phyloP scores from a whole-genome alignment of 2,113 vertebrate species.

The Lepus timidus region DNA sequence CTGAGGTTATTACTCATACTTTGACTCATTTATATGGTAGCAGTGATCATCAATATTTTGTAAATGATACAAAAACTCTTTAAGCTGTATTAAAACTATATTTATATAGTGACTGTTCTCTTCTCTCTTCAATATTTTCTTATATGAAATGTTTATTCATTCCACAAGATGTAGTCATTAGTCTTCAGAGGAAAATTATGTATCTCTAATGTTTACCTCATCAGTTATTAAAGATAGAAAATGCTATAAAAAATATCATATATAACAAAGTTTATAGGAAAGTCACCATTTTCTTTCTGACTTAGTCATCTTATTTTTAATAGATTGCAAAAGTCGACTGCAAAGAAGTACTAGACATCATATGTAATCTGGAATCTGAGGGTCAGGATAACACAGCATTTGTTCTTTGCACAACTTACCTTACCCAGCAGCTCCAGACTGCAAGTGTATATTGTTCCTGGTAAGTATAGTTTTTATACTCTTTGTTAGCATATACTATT shows the following conservation, averaged over 20 bases:
- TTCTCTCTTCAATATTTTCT: constrained; percentile 43
- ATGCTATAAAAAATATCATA: constrained; percentile 48
- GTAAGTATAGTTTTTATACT: constrained; percentile 88
- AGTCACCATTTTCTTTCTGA: constrained; percentile 69
- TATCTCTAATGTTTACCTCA: constrained; percentile 31
- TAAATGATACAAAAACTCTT: constrained; percentile 18
- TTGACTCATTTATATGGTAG: constrained; percentile 38
- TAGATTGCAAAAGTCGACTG: constrained; percentile 97
- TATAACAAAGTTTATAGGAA: constrained; percentile 68
- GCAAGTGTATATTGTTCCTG: constrained; percentile 96
- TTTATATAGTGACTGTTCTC: background rate
- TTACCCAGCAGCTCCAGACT: constrained; percentile 98
- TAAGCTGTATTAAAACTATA: constrained; percentile 38
- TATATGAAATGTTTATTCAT: constrained; percentile 8
- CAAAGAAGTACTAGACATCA: constrained; percentile 97
- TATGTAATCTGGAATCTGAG: constrained; percentile 97
- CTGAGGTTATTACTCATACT: background rate
- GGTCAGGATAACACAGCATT: constrained; percentile 97
- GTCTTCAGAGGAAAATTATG: constrained; percentile 34
- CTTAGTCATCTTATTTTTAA: constrained; percentile 72
- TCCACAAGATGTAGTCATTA: constrained; percentile 1
- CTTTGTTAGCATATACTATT: constrained; percentile 50
- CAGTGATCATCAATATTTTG: background rate
- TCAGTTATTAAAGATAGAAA: constrained; percentile 48
- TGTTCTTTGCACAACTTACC: constrained; percentile 97